Evolutionary conservation across 1,140 invertebrate genomes (phyloP), one percentile per base, ranked within the genome.

Genomic region (Cyphomyrmex costatus): DNA sequence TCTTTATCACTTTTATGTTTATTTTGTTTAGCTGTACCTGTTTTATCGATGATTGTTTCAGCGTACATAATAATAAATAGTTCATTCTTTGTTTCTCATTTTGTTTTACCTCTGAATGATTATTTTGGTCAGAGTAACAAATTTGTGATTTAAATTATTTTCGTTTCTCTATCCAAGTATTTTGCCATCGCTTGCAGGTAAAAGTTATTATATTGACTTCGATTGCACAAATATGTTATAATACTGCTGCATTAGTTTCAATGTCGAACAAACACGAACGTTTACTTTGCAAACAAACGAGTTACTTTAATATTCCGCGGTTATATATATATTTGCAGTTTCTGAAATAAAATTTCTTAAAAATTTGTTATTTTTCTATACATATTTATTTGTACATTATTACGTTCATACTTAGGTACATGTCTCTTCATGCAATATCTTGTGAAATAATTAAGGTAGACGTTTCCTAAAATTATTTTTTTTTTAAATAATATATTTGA

Each of bases 111-210:
- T 30, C n/a, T 30, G 66, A 8, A 74, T 30, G 24, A 10, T 46
- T 73, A 58, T 58, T 19, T 71, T 14, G 19, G 7, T 19, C 24
- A 33, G 65, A 49, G 79, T 73, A 73, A 70, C 46, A 83, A 73
- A 83, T 83, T 74, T 61, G 36, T 49, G 19, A 3, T 83, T 74
- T 16, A 42, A 61, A 74, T 51, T 73, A 83, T 73, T 74, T 60
- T 74, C 36, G 74, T 83, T 60, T n/a, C 53, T 21, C 33, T 19
- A 19, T 10, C 7, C 36, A 61, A 74, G 79, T 83, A 74, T 83
- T 82, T 73, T 51, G 7, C 12, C 19, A 8, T 58, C 42, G 33
- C 58, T 74, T 10, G 36, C 36, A 12, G 19, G 27, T 56, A 61
- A 60, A 74, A 76, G 63, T 33, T 46, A 42, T 8, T 14, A 2